Evolutionary conservation across 2,888 invertebrate species (phyloP), one percentile per base, ranked within the genome.

Genomic region (Mylabris sibirica): DNA sequence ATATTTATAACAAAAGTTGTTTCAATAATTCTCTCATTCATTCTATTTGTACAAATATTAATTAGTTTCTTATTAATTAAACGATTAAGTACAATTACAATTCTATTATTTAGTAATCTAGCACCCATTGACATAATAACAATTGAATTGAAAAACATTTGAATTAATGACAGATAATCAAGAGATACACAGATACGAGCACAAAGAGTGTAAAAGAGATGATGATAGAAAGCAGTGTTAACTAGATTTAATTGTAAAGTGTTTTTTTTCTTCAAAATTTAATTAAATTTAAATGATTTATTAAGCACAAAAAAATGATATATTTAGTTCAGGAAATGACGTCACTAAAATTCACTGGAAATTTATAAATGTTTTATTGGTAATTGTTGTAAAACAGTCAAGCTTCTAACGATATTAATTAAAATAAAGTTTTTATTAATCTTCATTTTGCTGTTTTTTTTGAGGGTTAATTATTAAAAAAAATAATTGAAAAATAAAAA

Each of bases 361-460:
- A 1, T 41, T 41, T 41, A 41, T 3, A 41, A 41, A 41, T 41
- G 41, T 41, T 41, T 41, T n/a, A 14, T 14, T 14, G 1, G 4
- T 30, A n/a, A n/a, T n/a, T n/a, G 1, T 14, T 57, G 22, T 5
- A 65, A 72, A 67, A 74, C 80, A 80, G 82, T 84, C 80, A 79
- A 80, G 81, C 85, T 84, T 85, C 85, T 85, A 85, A 85, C 84
- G 78, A 81, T 74, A 72, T 75, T 72, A 73, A 77, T 79, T 78
- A 81, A 83, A 80, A 80, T 82, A 78, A 83, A 82, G 79, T 79
- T 78, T 79, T 80, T 83, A 79, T 79, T 81, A 79, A 82, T 80
- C 82, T 84, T 84, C 84, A 84, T 84, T 80, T 83, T 84, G 71
- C n/a, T 8, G 30, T 30, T 30, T 6, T 6, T 6, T 30, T 30